These are phyloP conservation scores for Excalfactoria chinensis DNA, from an alignment of 2,113 vertebrate genomes.

Conservation along the genomic window DNA sequence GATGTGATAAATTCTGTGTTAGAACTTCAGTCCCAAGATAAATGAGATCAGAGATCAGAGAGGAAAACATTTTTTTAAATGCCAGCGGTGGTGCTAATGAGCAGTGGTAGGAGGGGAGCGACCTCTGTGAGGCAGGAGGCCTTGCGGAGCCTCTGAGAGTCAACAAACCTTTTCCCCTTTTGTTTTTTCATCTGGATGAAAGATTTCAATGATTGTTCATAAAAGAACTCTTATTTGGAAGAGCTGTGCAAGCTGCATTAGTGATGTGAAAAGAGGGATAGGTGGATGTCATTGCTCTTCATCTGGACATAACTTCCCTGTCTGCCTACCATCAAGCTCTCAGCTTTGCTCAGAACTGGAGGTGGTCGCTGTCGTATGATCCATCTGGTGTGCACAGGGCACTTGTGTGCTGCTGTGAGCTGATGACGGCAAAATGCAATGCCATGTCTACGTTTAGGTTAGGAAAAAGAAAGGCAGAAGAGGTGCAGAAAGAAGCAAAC, in stretches of 20 bases:
- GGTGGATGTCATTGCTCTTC: neutral
- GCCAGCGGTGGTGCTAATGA: neutral
- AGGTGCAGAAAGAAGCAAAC: neutral
- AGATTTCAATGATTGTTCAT: neutral
- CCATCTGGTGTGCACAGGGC: accelerated
- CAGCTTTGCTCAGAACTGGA: neutral
- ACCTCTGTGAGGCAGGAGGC: neutral
- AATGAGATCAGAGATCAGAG: slow-evolving; percentile 16
- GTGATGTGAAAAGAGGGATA: neutral
- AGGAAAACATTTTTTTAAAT: neutral
- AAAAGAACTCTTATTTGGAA: neutral
- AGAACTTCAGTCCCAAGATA: neutral
- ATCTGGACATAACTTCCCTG: neutral
- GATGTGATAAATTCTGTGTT: slow-evolving; percentile 16
- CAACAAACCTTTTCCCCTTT: neutral
- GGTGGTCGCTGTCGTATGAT: neutral
- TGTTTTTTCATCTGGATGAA: neutral
- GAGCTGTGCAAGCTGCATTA: neutral
- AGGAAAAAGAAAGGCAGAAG: neutral
- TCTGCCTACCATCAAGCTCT: neutral
- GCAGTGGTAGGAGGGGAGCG: neutral
- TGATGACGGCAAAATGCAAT: neutral
- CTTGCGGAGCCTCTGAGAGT: neutral
- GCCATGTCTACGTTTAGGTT: neutral
- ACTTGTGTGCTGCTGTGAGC: neutral